These are phyloP conservation scores for Busseola fusca DNA, from an alignment of 2,888 invertebrate genomes.

Conservation along the genomic window DNA sequence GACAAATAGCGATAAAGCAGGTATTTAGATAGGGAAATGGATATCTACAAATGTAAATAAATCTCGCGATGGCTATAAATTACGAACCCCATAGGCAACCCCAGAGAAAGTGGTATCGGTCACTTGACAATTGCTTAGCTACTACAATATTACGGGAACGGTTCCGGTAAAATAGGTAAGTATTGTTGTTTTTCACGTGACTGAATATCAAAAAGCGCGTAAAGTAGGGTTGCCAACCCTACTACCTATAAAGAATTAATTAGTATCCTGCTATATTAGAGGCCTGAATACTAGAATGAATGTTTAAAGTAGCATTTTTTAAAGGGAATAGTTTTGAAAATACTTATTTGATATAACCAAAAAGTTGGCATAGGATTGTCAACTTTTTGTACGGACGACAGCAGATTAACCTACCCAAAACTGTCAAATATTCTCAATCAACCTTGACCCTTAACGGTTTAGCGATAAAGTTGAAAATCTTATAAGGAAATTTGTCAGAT, in stretches of 20 bases:
- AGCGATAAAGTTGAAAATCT: no score
- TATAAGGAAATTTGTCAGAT: no score
- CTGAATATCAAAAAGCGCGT: not conserved
- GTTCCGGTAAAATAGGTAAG: not conserved
- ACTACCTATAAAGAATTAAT: no score
- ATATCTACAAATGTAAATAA: conserved; percentile 77
- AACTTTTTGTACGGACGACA: no score
- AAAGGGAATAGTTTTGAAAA: no score
- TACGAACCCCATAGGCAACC: conserved; percentile 58
- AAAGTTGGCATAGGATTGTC: not conserved
- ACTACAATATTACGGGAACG: conserved; percentile 15
- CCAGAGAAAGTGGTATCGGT: conserved; percentile 40
- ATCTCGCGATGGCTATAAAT: conserved; percentile 76
- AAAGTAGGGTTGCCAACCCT: not conserved
- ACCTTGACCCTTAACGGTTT: no score
- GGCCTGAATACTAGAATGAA: no score
- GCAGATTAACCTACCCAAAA: no score
- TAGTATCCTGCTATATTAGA: no score
- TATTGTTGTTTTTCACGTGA: not conserved
- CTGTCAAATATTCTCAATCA: no score
- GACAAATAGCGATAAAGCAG: conserved; percentile 79
- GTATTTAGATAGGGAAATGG: conserved; percentile 82
- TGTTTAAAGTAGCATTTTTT: no score
- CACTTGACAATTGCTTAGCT: conserved; percentile 30
- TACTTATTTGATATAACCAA: no score